A percentile compares a stretch with the other conserved stretches of the same genome.
Conservation (phyloP, 2,797 vertebrate genomes). For the Calcarius lapponicus region DNA sequence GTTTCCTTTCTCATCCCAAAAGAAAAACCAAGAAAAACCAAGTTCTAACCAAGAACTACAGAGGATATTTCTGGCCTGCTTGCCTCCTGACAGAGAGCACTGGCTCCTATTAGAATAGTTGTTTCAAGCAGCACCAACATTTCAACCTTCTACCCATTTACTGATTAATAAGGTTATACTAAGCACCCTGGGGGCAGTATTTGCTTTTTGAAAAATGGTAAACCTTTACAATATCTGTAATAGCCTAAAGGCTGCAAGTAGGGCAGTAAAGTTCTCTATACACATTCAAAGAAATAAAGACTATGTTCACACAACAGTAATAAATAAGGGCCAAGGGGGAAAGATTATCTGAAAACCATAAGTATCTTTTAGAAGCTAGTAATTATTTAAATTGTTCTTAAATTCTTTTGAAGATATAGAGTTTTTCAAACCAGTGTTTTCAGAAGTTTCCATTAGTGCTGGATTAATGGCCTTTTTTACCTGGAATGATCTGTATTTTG, state of each 20-base stretch:
- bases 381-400: background rate
- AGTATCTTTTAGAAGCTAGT: background rate
- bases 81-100: background rate
- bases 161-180: background rate
- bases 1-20: background rate
- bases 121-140: background rate
- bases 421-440: background rate
- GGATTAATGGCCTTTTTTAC: conserved; percentile 17
- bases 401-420: background rate
- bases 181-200: background rate
- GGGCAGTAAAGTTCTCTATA: background rate
- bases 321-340: background rate
- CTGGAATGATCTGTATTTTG: background rate
- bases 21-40: too few relatives aligned
- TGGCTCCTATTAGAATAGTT: background rate
- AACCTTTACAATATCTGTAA: background rate
- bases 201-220: background rate
- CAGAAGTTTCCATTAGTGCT: background rate
- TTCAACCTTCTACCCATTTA: background rate
- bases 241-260: background rate
- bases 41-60: background rate
- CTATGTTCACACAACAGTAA: background rate
- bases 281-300: background rate
- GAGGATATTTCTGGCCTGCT: background rate
- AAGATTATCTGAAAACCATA: background rate